Conservation (phyloP, 1,140 invertebrate genomes). For the Psix sp. region DNA sequence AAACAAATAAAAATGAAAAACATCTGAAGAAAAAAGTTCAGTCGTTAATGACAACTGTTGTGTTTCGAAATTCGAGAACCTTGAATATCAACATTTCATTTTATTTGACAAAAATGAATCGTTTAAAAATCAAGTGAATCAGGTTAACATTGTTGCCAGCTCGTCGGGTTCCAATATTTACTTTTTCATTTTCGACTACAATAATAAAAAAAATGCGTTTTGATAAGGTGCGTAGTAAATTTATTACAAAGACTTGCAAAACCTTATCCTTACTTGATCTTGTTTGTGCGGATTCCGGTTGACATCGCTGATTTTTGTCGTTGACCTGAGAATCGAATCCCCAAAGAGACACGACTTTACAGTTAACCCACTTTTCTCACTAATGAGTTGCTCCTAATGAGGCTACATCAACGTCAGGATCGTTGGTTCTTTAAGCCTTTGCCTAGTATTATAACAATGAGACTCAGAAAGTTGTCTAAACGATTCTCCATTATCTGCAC, state of each 20-base stretch:
- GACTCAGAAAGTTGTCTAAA: slow-evolving; percentile 28
- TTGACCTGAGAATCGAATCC: slow-evolving; percentile 49
- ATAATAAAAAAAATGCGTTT: too few species aligned
- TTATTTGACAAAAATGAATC: too few species aligned
- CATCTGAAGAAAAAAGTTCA: slow-evolving; percentile 15
- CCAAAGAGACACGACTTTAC: slow-evolving; percentile 47
- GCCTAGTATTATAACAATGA: slow-evolving; percentile 45
- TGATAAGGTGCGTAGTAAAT: too few species aligned
- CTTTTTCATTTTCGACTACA: too few species aligned
- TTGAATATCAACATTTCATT: slow-evolving; percentile 4
- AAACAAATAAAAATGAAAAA: slow-evolving; percentile 31
- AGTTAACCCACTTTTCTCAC: slow-evolving; percentile 56
- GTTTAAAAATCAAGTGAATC: too few species aligned
- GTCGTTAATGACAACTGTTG: slow-evolving; percentile 23
- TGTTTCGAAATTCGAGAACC: slow-evolving; percentile 5
- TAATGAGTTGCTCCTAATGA: slow-evolving; percentile 57
- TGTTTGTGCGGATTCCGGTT: slow-evolving; percentile 26
- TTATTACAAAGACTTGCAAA: too few species aligned
- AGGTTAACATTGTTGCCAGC: too few species aligned
- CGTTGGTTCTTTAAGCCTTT: slow-evolving; percentile 36
- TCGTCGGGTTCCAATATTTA: too few species aligned
- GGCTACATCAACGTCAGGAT: slow-evolving; percentile 52
- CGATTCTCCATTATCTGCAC: slow-evolving; percentile 28
- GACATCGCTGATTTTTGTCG: slow-evolving; percentile 34
- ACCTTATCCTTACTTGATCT: slow-evolving; percentile 11